phyloP scores from a whole-genome alignment of 2,113 vertebrate species.

The Poecilia latipinna region DNA sequence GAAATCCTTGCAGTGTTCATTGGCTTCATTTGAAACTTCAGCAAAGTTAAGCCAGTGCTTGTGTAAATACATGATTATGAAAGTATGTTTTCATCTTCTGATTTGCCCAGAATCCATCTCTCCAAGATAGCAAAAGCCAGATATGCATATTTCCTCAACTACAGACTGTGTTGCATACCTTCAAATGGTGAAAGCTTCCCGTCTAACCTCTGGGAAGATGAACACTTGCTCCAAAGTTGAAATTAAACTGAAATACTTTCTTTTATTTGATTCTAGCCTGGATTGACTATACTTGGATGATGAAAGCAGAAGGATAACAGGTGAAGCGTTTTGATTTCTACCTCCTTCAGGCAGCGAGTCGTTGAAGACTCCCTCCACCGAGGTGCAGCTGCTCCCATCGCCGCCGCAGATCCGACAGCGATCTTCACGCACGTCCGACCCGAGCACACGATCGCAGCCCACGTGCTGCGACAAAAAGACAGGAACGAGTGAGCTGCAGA shows the following conservation, averaged over 20 bases:
- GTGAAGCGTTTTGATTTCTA: conserved; percentile 54
- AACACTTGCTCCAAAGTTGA: conserved; percentile 6
- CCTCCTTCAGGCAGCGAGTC: conserved; percentile 88
- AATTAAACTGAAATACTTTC: conserved; percentile 9
- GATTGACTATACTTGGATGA: not conserved
- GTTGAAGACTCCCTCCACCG: conserved; percentile 91
- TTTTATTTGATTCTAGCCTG: not conserved
- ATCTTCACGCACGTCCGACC: conserved; percentile 92
- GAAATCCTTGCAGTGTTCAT: conserved; percentile 5
- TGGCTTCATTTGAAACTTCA: conserved; percentile 23
- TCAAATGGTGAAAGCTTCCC: conserved; percentile 36
- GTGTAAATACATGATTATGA: conserved; percentile 65
- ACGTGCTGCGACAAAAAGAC: conserved; percentile 84
- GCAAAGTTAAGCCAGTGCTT: conserved; percentile 13
- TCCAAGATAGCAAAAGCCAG: conserved; percentile 51
- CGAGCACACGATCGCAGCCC: conserved; percentile 93
- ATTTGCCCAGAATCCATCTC: conserved; percentile 36
- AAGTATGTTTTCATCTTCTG: conserved; percentile 50
- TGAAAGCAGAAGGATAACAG: not conserved
- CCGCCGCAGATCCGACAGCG: conserved; percentile 93
- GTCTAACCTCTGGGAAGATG: conserved; percentile 24
- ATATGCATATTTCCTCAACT: conserved; percentile 50
- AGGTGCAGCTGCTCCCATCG: conserved; percentile 90
- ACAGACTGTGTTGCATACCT: conserved; percentile 45
- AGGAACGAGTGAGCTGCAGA: conserved; percentile 37